These are phyloP conservation scores for Pangasius krempfi DNA, from an alignment of 2,797 vertebrate genomes.

Conservation along the genomic window DNA sequence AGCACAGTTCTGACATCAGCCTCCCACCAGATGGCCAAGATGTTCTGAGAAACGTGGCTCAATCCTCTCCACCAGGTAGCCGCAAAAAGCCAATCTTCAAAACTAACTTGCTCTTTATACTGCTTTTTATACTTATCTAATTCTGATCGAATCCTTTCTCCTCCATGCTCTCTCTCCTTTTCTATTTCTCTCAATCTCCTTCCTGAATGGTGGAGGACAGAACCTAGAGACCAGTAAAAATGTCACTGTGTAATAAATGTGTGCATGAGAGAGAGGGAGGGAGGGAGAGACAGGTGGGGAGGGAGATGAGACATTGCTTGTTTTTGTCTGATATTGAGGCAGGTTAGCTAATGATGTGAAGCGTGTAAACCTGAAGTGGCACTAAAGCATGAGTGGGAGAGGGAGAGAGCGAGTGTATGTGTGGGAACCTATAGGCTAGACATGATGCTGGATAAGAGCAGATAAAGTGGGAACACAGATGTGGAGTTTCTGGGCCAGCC, in stretches of 20 bases:
- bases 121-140: slow-evolving; percentile 11
- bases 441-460: slow-evolving; percentile 66
- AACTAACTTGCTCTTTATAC: not conserved
- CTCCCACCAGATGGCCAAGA: slow-evolving; percentile 37
- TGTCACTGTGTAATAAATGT: slow-evolving; percentile 72
- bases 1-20: slow-evolving; percentile 18
- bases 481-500: slow-evolving; percentile 65
- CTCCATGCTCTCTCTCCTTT: slow-evolving; percentile 9
- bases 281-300: slow-evolving; percentile 6
- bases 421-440: slow-evolving; percentile 59
- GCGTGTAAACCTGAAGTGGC: slow-evolving; percentile 70
- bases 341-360: slow-evolving; percentile 70
- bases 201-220: not conserved
- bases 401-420: slow-evolving; percentile 58
- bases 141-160: slow-evolving; percentile 37
- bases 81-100: not conserved
- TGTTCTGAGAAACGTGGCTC: slow-evolving; percentile 29
- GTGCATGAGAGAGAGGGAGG: slow-evolving; percentile 47
- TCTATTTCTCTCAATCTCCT: slow-evolving; percentile 42
- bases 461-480: slow-evolving; percentile 66
- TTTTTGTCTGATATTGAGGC: slow-evolving; percentile 75
- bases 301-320: slow-evolving; percentile 59
- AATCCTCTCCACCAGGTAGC: not conserved
- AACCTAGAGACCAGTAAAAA: not conserved
- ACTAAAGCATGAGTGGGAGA: slow-evolving; percentile 64